These are phyloP conservation scores for Nasonia giraulti DNA, from an alignment of 1,140 invertebrate species.

Conservation along the genomic window DNA sequence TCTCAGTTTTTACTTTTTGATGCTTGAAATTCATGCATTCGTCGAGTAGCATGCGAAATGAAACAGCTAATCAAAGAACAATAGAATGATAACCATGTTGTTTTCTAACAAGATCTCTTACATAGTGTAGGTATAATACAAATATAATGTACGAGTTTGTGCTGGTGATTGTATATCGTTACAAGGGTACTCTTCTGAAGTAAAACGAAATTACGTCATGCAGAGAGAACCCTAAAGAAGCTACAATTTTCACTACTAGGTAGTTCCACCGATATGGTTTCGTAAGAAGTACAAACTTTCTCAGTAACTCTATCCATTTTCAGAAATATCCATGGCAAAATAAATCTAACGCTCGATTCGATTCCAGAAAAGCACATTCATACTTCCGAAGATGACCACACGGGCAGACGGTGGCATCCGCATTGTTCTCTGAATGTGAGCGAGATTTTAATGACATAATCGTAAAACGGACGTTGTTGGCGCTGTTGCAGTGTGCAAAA, in stretches of 20 bases:
- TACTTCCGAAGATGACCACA: neutral
- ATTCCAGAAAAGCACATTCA: slow-evolving; percentile 16
- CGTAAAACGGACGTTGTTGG: slow-evolving; percentile 34
- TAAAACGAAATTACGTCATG: neutral
- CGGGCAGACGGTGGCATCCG: neutral
- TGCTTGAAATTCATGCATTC: no score
- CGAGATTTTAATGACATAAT: slow-evolving; percentile 47
- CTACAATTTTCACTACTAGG: neutral
- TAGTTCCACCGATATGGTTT: neutral
- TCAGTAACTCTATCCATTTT: neutral
- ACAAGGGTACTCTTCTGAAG: neutral
- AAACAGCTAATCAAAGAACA: no score
- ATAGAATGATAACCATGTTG: no score
- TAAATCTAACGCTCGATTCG: neutral
- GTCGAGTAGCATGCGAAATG: no score
- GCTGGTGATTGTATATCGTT: neutral
- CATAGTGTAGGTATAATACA: no score
- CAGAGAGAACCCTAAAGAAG: neutral
- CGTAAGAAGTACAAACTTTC: neutral
- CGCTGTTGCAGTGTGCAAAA: slow-evolving; percentile 26
- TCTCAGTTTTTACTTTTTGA: no score
- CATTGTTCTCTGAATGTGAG: slow-evolving; percentile 15
- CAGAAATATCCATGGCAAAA: neutral
- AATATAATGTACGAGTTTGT: neutral
- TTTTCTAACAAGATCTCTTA: no score